Percentiles rank a stretch among this genome's conserved stretches.
Conservation (phyloP, 2,888 invertebrate species). For the Andricus curvator region DNA sequence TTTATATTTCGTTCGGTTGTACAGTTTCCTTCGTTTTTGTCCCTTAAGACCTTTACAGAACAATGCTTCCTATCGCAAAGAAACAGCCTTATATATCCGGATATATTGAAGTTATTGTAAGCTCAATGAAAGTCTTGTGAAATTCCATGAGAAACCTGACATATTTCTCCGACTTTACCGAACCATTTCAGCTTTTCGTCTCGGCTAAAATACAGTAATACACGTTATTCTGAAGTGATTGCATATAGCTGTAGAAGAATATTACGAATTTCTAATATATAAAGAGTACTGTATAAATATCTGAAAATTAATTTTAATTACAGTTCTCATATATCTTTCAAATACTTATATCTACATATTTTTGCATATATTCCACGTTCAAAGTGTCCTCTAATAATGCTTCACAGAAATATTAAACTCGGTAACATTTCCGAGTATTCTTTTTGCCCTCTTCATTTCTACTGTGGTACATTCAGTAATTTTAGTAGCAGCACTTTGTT, state of each 20-base stretch:
- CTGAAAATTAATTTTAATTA: background rate
- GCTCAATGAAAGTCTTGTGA: conserved; percentile 68
- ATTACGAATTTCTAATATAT: no score
- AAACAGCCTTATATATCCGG: conserved; percentile 60
- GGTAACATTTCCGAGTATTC: background rate
- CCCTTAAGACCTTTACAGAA: conserved; percentile 48
- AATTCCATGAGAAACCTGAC: conserved; percentile 59
- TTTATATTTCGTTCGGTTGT: conserved; percentile 67
- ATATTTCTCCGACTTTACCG: conserved; percentile 52
- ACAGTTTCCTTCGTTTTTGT: conserved; percentile 49
- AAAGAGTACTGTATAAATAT: background rate
- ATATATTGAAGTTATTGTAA: conserved; percentile 72
- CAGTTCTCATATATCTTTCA: background rate
- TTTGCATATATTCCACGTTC: background rate
- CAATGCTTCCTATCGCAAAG: conserved; percentile 64
- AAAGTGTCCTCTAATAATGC: background rate
- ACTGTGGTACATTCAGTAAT: background rate
- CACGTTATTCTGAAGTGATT: no score
- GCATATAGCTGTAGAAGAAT: no score
- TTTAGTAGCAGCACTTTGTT: background rate
- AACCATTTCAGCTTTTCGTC: conserved; percentile 1
- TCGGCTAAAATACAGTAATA: no score
- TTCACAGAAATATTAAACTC: background rate
- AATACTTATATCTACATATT: no score
- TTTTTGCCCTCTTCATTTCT: background rate